Evolutionary conservation across 2,797 vertebrate species (phyloP).

Genomic region (Sebastes minor): DNA sequence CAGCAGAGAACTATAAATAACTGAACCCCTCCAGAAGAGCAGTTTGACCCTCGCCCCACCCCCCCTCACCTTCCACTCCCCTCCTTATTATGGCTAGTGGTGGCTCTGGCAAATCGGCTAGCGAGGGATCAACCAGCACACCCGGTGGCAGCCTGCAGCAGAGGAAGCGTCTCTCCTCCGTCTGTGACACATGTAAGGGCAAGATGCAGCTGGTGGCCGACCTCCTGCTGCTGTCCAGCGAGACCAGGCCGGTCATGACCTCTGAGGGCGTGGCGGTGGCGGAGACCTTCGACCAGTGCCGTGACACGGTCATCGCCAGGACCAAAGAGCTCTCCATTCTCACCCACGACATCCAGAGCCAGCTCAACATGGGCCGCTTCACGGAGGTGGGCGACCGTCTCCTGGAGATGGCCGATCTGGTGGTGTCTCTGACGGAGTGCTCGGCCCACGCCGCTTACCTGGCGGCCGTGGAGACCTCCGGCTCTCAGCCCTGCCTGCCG

Average conservation of each 20-base stretch:
- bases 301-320: constrained; percentile 96
- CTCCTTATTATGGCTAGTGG: constrained; percentile 92
- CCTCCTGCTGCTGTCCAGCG: constrained; percentile 95
- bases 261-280: constrained; percentile 87
- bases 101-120: constrained; percentile 91
- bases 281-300: constrained; percentile 96
- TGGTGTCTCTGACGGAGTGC: constrained; percentile 94
- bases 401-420: constrained; percentile 93
- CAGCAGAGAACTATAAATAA: constrained; percentile 56
- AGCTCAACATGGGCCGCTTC: constrained; percentile 98
- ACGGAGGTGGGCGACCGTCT: constrained; percentile 92
- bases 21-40: constrained; percentile 51
- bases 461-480: constrained; percentile 90
- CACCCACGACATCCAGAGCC: constrained; percentile 97
- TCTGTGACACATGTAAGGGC: constrained; percentile 94
- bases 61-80: neutral
- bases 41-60: constrained; percentile 49
- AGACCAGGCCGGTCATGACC: constrained; percentile 94
- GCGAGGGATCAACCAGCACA: constrained; percentile 85
- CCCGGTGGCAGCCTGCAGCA: constrained; percentile 85
- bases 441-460: constrained; percentile 96
- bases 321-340: constrained; percentile 98
- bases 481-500: constrained; percentile 88
- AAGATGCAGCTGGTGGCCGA: constrained; percentile 99
- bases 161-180: constrained; percentile 90